A percentile compares a stretch with the other conserved stretches of the same genome.
phyloP scores from a whole-genome alignment of 1,140 invertebrate species.

The Dendrolimus punctatus region DNA sequence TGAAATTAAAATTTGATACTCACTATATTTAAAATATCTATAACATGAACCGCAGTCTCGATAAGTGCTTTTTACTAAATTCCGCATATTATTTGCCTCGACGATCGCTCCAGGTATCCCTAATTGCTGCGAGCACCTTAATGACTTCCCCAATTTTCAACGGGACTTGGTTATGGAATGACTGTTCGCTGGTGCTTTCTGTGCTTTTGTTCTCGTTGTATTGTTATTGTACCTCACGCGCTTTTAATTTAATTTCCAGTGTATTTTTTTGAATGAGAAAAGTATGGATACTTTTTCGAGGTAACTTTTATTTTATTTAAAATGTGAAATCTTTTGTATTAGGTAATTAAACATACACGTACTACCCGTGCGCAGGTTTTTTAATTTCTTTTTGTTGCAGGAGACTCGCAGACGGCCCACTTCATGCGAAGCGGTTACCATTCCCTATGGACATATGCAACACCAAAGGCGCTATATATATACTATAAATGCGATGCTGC shows the following conservation, averaged over 20 bases:
- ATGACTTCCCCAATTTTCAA: conserved; percentile 55
- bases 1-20: too few species aligned
- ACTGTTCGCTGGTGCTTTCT: conserved; percentile 11
- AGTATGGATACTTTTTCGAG: neutral
- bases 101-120: conserved; percentile 25
- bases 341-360: too few species aligned
- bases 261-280: conserved; percentile 8
- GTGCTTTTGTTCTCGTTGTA: conserved; percentile 19
- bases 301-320: neutral
- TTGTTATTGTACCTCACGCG: conserved; percentile 7
- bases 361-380: too few species aligned
- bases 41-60: too few species aligned
- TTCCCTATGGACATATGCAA: too few species aligned
- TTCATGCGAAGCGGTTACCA: too few species aligned
- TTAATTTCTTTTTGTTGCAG: too few species aligned
- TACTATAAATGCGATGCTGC: too few species aligned
- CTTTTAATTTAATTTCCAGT: conserved; percentile 12
- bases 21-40: too few species aligned
- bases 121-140: conserved; percentile 52
- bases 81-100: conserved; percentile 2
- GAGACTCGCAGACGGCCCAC: too few species aligned
- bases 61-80: conserved; percentile 1
- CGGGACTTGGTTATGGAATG: conserved; percentile 39
- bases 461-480: too few species aligned
- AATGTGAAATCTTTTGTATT: neutral